Evolutionary conservation across 2,797 vertebrate genomes (phyloP), one percentile per base, ranked within the genome.

Genomic region (Coreius guichenoti): DNA sequence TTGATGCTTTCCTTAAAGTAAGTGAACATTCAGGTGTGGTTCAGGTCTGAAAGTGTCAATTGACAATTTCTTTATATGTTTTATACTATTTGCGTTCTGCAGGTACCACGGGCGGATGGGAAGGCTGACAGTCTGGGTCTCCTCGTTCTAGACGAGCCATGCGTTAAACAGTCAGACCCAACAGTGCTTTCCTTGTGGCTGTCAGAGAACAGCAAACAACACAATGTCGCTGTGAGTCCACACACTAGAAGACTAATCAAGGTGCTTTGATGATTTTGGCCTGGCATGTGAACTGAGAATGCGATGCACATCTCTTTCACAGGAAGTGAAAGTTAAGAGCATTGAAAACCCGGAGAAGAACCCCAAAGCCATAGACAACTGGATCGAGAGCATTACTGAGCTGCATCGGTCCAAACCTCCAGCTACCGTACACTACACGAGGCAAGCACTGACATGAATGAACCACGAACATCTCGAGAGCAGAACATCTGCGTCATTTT

Each of bases 1-100:
- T 98, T 0, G 98, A 99, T 17, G 98, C 97, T 0, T 99, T 98
- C 91, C 94, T 99, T n/a, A 99, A 99, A 96, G 98, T 98, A 56
- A 75, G 75, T 68, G 8, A 7, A 29, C 58, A 17, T 17, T 39
- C 16, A 65, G 63, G 14, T 31, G 63, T 65, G 26, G 29, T 23
- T 76, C 14, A 31, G 4, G 23, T 47, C 6, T 31, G 2, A 56
- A 69, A 5, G 3, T 43, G 12, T n/a, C 16, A 6, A 73, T 2
- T 17, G n/a, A 45, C 26, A 72, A 8, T 8, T 21, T 61, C 49
- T 14, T 8, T 31, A 31, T 31, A 26, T 19, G 13, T 74, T 63
- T 45, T 82, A 8, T 58, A 8, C 85, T n/a, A 73, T 69, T 21
- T 9, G 3, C n/a, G 2, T 74, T 74, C 26, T 26, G 8, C 72